Conservation (phyloP, 2,113 vertebrate genomes). For the Hyaena hyaena region DNA sequence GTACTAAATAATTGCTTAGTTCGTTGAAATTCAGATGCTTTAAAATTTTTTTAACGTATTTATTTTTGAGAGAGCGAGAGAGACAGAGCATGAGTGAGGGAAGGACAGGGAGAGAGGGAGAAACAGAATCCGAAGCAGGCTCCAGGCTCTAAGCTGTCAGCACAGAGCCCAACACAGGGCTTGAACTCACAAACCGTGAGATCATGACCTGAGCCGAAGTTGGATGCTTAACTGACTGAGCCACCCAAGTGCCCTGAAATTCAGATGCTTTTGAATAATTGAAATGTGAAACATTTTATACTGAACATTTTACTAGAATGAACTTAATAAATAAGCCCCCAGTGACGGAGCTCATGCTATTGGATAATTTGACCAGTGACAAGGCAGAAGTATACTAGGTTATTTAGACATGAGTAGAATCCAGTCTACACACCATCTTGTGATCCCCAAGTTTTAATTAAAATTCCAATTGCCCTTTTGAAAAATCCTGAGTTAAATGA, state of each 20-base stretch:
- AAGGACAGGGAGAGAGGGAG: no score
- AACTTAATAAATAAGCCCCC: neutral
- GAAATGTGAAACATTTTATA: constrained; percentile 16
- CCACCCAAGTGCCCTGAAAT: neutral
- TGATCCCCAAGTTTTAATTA: constrained; percentile 68
- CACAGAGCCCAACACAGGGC: no score
- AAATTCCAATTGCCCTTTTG: constrained; percentile 67
- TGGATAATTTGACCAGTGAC: neutral
- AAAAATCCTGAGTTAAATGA: constrained; percentile 69
- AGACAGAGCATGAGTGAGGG: no score
- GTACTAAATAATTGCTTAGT: constrained; percentile 43
- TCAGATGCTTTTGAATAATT: constrained; percentile 42
- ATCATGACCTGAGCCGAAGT: no score
- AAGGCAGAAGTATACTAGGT: neutral
- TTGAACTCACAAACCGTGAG: no score
- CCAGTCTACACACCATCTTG: neutral
- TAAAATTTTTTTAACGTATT: no score
- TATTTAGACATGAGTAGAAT: constrained; percentile 24
- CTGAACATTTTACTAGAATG: constrained; percentile 25
- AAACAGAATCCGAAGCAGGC: no score
- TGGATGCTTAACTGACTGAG: no score
- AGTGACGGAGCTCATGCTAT: neutral
- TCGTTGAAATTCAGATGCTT: constrained; percentile 57
- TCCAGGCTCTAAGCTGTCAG: no score
- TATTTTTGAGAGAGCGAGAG: no score